phyloP scores from a whole-genome alignment of 1,140 invertebrate species.

The Rhyzopertha dominica region DNA sequence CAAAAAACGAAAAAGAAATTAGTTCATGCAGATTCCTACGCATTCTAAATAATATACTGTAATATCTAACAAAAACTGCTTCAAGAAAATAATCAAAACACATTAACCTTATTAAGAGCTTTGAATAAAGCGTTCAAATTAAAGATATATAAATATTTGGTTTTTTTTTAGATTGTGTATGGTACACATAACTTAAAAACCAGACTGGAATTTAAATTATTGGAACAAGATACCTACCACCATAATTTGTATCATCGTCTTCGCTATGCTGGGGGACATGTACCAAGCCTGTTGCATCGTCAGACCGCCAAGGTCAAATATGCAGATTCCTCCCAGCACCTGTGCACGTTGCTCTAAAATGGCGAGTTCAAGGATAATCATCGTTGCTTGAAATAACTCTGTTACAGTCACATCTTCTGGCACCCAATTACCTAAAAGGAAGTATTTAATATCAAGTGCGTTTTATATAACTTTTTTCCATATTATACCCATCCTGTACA shows the following conservation, averaged over 20 bases:
- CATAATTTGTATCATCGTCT: constrained; percentile 59
- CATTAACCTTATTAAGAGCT: too few species aligned
- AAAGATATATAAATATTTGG: too few species aligned
- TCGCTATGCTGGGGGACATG: constrained; percentile 62
- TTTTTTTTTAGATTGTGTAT: too few species aligned
- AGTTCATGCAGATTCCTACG: too few species aligned
- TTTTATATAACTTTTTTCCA: constrained; percentile 6
- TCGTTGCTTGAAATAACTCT: constrained; percentile 67
- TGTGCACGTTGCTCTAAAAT: constrained; percentile 67
- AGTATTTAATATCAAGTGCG: constrained; percentile 12
- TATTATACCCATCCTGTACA: constrained; percentile 61
- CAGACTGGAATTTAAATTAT: too few species aligned
- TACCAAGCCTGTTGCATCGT: constrained; percentile 65
- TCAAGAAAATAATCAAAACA: too few species aligned
- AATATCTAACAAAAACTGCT: too few species aligned
- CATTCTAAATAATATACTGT: too few species aligned
- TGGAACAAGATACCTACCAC: constrained; percentile 52
- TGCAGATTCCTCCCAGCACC: constrained; percentile 67
- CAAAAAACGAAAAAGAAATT: too few species aligned
- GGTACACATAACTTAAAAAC: too few species aligned
- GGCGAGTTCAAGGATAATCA: constrained; percentile 66
- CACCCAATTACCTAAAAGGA: constrained; percentile 63
- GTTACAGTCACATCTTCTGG: constrained; percentile 59
- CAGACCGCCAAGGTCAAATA: constrained; percentile 69
- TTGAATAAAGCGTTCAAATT: too few species aligned